Evolutionary conservation across 2,888 invertebrate genomes (phyloP), one percentile per base, ranked within the genome.

Genomic region (Perizoma flavofasciatum): DNA sequence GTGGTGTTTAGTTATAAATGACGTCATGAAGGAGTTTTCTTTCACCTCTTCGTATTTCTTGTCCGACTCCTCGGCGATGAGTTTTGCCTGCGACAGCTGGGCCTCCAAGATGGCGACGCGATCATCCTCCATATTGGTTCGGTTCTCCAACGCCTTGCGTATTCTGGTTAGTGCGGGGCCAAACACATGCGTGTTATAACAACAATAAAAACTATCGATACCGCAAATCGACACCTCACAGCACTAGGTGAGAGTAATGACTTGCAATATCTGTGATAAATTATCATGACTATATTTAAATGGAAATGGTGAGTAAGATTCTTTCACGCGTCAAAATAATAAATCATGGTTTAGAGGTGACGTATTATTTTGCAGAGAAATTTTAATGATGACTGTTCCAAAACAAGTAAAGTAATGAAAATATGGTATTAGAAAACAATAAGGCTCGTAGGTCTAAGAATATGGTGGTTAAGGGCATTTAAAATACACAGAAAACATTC

Each of bases 21-120:
- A 73, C 70, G 75, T 70, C 69, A 73, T 74, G 70, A 72, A 65
- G 69, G 79, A 80, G 63, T 56, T 33, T 61, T 79, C 81, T 75
- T 88, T 94, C 92, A 99, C 99, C 99, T 99, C 99, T 95, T 99
- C 99, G 92, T 99, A 99, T 97, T 99, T 99, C 94, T 98, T 97
- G 94, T 99, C 99, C 77, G 99, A 98, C 94, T 99, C 99, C 94
- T 99, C 99, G 75, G 99, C 99, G 93, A 99, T 99, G 93, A 98
- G 96, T 94, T 99, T 99, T 88, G 99, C 99, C 94, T 99, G 99
- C 78, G 98, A 95, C 88, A 99, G 96, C 93, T 99, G 99, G 79
- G 97, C 96, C 93, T 99, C 99, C 94, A 99, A 94, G 85, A 97
- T 96, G 89, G 97, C 96, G 92, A 99, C 98, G 89, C 99, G 96